Evolutionary conservation across 2,888 invertebrate genomes (phyloP).

Genomic region (Chaitophorus viminalis): DNA sequence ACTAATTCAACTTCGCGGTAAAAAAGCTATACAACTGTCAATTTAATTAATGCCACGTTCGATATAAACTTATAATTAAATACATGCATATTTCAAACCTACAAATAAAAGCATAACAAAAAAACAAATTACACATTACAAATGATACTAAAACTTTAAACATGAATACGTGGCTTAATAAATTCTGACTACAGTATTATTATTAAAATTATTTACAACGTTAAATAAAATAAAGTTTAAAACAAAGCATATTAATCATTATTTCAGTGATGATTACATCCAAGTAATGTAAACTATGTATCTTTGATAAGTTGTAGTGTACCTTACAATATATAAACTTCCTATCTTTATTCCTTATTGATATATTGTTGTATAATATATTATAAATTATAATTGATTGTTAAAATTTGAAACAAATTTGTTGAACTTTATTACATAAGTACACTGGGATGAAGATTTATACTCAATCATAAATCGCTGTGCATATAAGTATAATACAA

Average conservation of each 20-base stretch:
- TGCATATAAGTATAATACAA: too few species aligned
- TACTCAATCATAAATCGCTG: neutral
- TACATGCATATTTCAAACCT: conserved; percentile 24
- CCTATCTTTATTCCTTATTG: too few species aligned
- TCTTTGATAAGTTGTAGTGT: neutral
- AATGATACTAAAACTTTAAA: conserved; percentile 21
- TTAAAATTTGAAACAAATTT: neutral
- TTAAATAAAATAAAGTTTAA: neutral
- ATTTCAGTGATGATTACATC: neutral
- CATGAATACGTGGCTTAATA: conserved; percentile 3
- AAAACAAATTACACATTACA: conserved; percentile 23
- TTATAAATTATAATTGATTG: too few species aligned
- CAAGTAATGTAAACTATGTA: neutral
- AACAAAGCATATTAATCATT: neutral
- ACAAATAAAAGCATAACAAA: conserved; percentile 18
- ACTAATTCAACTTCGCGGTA: conserved; percentile 19
- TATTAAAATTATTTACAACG: neutral
- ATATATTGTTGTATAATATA: too few species aligned
- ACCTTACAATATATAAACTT: too few species aligned
- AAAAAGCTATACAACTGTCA: conserved; percentile 6
- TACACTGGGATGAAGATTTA: neutral
- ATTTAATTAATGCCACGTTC: conserved; percentile 22
- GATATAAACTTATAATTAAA: conserved; percentile 53
- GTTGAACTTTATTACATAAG: neutral
- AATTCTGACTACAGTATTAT: neutral